These are phyloP conservation scores for Formica selysi DNA, from an alignment of 1,140 invertebrate genomes.

Conservation along the genomic window DNA sequence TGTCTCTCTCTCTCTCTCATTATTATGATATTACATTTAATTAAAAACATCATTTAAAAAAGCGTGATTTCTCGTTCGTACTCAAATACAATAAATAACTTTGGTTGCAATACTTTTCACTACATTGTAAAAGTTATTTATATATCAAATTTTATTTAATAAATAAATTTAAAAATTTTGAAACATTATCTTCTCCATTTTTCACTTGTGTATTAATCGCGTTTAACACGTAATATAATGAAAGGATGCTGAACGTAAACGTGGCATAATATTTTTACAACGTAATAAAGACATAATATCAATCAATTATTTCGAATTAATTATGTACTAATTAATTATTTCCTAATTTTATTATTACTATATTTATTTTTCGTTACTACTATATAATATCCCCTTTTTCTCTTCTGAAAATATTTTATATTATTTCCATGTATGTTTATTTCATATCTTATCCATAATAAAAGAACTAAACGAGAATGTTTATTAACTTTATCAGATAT, in stretches of 20 bases:
- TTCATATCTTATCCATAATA: neutral
- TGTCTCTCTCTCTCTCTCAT: neutral
- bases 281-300: neutral
- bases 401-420: neutral
- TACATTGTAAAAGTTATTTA: conserved; percentile 17
- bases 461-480: neutral
- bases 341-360: too few relatives aligned
- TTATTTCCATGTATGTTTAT: neutral
- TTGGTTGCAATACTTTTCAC: conserved; percentile 10
- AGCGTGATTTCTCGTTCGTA: neutral
- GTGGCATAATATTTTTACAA: neutral
- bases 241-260: neutral
- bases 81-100: neutral
- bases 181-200: conserved; percentile 6
- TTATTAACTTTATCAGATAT: conserved; percentile 19
- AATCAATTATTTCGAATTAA: neutral
- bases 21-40: conserved; percentile 19
- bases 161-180: too few relatives aligned
- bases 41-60: conserved; percentile 22
- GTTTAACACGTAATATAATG: conserved; percentile 10
- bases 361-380: too few relatives aligned
- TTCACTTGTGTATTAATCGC: neutral
- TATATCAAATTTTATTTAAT: neutral
- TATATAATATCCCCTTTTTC: neutral
- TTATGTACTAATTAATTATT: neutral